A percentile compares a stretch with the other conserved stretches of the same genome.
phyloP scores from a whole-genome alignment of 2,888 invertebrate species.

The Tenthredo distinguenda region DNA sequence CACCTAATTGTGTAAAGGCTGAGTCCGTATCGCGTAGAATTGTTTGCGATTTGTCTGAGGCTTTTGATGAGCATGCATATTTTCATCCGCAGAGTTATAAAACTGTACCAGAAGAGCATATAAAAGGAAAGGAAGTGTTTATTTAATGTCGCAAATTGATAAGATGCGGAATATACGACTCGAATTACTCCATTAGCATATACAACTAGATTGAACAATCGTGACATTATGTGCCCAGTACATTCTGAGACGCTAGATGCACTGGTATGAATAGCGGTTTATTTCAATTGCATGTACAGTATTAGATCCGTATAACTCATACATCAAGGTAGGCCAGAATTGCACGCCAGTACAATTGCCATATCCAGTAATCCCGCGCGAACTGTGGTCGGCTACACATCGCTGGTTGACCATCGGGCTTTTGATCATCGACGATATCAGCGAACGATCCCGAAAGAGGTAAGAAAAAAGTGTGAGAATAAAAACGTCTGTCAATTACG shows the following conservation, averaged over 20 bases:
- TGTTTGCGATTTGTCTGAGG: background rate
- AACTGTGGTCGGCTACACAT: background rate
- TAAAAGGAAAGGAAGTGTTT: background rate
- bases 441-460: background rate
- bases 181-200: background rate
- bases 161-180: background rate
- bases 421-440: background rate
- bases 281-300: background rate
- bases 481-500: background rate
- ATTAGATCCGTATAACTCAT: background rate
- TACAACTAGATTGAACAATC: conserved; percentile 3
- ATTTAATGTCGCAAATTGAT: background rate
- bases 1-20: background rate
- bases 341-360: background rate
- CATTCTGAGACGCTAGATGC: background rate
- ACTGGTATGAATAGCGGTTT: background rate
- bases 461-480: background rate
- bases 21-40: background rate
- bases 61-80: background rate
- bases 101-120: background rate
- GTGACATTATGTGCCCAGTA: background rate
- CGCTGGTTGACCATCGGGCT: background rate
- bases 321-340: background rate
- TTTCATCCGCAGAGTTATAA: background rate
- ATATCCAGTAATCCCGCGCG: background rate